Base-by-base conservation (phyloP, 2,797 vertebrate species). In the Sebastes taczanowskii region DNA sequence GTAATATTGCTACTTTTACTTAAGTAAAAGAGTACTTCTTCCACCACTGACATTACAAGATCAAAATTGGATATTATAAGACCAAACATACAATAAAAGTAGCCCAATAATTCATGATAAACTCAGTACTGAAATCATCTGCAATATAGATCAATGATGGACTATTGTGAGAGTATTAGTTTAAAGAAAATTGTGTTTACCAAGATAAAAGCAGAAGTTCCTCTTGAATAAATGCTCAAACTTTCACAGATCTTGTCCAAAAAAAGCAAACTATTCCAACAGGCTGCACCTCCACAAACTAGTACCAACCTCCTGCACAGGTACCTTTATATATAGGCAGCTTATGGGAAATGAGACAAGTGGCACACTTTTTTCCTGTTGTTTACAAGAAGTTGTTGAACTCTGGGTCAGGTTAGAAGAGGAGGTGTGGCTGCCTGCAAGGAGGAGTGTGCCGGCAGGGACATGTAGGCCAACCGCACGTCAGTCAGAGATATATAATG, bases 401-500 rank as follows among this genome's bases (percentile, higher is more conserved):
- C 88, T 83, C 27, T 35, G 2, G 70, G 71, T 85, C 66, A 75
- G 20, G 34, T 27, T 34, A 14, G 18, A 7, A 49, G 13, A 77
- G 82, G 81, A 74, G 84, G 88, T 73, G 88, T 80, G 89, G 61
- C 63, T 25, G 62, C 62, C n/a, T 27, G 11, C 22, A 9, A 25
- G 42, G 80, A 74, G 71, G 78, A 18, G 78, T 53, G 58, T 77
- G 34, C 10, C 11, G 58, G 16, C 38, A 18, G 2, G 42, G 29
- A 32, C 25, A 64, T 62, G 81, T 79, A 16, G 65, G 32, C 66
- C 65, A 53, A 7, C 64, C 52, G 55, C 82, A 86, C 59, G 78
- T 91, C 76, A 73, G 38, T 49, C 65, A 78, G 34, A 77, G 84
- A 90, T 88, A 87, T n/a, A 53, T 53, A 10, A 81, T 65, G 56